Conservation (phyloP, 2,113 vertebrate species). For the Piaya cayana region DNA sequence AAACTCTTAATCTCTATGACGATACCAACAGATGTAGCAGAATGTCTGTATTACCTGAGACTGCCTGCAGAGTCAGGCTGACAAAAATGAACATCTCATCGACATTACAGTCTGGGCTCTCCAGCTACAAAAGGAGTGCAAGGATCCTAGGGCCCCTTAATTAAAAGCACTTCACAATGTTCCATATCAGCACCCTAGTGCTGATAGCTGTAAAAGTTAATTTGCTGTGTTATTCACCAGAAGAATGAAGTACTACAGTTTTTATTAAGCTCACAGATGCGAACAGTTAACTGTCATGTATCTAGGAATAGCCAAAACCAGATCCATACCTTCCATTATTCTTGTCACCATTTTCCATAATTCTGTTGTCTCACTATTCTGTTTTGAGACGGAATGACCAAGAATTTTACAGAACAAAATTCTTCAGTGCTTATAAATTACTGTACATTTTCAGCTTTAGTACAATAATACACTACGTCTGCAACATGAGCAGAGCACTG, state of each 20-base stretch:
- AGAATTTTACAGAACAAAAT: neutral
- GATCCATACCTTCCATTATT: neutral
- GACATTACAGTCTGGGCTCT: neutral
- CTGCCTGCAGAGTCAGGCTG: neutral
- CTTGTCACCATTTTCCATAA: neutral
- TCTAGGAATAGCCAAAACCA: neutral
- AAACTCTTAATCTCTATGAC: neutral
- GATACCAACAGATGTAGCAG: neutral
- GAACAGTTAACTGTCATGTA: rapidly evolving
- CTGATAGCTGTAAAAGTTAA: neutral
- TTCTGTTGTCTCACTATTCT: neutral
- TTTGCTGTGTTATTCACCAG: neutral
- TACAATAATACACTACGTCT: rapidly evolving
- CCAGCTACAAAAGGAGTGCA: neutral
- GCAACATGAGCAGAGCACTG: rapidly evolving
- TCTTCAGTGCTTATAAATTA: neutral
- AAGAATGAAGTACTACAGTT: neutral
- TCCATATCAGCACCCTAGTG: neutral
- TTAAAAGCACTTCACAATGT: neutral
- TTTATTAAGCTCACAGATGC: neutral
- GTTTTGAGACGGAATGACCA: neutral
- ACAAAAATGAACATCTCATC: neutral
- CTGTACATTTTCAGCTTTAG: neutral
- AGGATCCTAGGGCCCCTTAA: neutral
- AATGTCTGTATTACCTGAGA: neutral